Base-by-base conservation (phyloP, 2,888 invertebrate genomes). In the Clusia tigrina region DNA sequence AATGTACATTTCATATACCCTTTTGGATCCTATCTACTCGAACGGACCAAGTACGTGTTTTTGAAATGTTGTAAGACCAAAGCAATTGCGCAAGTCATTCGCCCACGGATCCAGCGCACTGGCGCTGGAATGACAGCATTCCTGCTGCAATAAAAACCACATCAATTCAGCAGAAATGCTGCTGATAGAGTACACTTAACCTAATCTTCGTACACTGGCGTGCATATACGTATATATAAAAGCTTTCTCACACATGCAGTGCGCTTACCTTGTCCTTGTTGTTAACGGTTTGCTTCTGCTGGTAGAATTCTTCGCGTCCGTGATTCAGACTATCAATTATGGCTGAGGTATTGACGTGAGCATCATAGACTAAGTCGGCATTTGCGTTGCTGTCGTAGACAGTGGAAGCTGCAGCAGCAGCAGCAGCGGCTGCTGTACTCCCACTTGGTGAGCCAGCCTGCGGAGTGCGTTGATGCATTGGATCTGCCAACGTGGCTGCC, bases 311-410 rank as follows among this genome's bases (percentile, higher is more conserved):
- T 65, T 83, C 81, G 61, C 83, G 81, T 65, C 83, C 78, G 66
- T 80, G 78, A 73, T 80, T 82, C 57, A 84, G 73, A 69, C 81
- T 83, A 71, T 84, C 83, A 71, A 84, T 83, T 67, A 84, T 77
- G 38, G 83, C 81, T 58, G 83, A 81, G 52, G 83, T 79, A 72
- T 82, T 83, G 66, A 81, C 83, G 73, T 81, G 81, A 2, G 76
- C 70, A 77, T 81, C 81, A 67, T 83, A 82, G 65, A 79, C 78
- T 64, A 82, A 74, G 60, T 78, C 77, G n/a, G n/a, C n/a, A 65
- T 69, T 71, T 64, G 67, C 69, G 59, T 38, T 69, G 56, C 61
- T 72, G 57, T 57, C 69, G 68, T 66, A 69, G 42, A 69, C 59
- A 1, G 67, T 48, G 22, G 58, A 52, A 24, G 68, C n/a, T 24